Evolutionary conservation across 2,888 invertebrate species (phyloP), one percentile per base, ranked within the genome.

Genomic region (Dryococelus australis): DNA sequence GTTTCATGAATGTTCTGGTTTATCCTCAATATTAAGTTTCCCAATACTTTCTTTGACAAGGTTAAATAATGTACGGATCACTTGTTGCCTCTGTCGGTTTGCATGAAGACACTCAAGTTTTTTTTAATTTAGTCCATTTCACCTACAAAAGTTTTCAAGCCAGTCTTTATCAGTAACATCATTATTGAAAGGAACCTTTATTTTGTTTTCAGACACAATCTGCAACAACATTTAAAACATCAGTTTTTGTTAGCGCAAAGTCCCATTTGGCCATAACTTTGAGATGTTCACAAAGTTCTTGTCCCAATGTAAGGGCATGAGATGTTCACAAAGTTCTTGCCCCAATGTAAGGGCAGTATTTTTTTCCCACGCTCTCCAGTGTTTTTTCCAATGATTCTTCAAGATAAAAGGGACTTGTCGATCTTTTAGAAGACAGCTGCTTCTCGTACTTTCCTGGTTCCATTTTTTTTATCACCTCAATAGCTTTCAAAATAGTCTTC

Each of bases 31-130:
- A 79, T 27, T 27, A 79, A 24, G 20, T 79, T 79, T 27, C 10
- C 9, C 27, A n/a, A 79, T 27, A 12, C 10, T 79, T 79, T n/a
- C 27, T 79, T 79, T 27, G 27, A 79, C 79, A 79, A 79, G 79
- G 12, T 27, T 79, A 79, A 79, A 79, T 79, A 26, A 79, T 79
- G 27, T 79, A 79, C 9, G 79, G 79, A 79, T 79, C 79, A 79
- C 79, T 79, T 79, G 79, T 26, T 24, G 79, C 79, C 27, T 27
- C 27, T 16, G n/a, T 79, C n/a, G 47, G 47, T 79, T 79, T 24
- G 24, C 24, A 26, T 79, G 9, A 9, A 79, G 27, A 65, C n/a
- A 26, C 79, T 79, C 79, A 79, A 79, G 79, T 27, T 79, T 79
- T 79, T 79, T 79, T n/a, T 12, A 79, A 26, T 79, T 27, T 26